Evolutionary conservation across 53 echinoderm and acorn worm genomes (phyloP).

Genomic region (Holothuria scabra): DNA sequence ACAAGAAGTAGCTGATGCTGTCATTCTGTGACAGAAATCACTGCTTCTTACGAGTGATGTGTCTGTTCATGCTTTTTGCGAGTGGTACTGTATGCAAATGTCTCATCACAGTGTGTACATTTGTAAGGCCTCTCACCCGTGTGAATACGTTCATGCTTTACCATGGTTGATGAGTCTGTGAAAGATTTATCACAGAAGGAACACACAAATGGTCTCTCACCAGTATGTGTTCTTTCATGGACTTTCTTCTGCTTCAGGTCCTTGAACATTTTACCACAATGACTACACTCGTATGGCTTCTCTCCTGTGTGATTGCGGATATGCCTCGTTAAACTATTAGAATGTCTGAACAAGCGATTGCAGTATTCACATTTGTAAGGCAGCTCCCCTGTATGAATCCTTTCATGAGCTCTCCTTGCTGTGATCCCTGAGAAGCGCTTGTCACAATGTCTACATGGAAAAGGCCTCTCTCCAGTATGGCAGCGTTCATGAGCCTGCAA

Average conservation of each 20-base stretch:
- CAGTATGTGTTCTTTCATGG: constrained; percentile 12
- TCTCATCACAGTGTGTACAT: constrained; percentile 16
- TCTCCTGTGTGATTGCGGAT: constrained; percentile 24
- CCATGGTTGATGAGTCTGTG: background rate
- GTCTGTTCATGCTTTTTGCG: constrained; percentile 15
- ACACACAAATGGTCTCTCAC: constrained; percentile 25
- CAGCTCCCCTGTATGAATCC: constrained; percentile 26
- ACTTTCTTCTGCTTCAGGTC: constrained; percentile 15
- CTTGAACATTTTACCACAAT: constrained; percentile 6
- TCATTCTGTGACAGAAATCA: too few species aligned
- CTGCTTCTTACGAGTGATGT: background rate
- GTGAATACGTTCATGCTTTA: constrained; percentile 8
- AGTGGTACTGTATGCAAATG: constrained; percentile 4
- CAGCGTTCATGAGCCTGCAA: constrained; percentile 17
- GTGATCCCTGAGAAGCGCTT: background rate
- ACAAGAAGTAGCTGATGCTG: too few species aligned
- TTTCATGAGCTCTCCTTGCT: constrained; percentile 12
- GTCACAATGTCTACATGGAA: constrained; percentile 14
- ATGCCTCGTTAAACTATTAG: background rate
- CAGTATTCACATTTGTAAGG: constrained; percentile 35
- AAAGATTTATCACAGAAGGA: constrained; percentile 10
- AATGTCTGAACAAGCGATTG: constrained; percentile 13
- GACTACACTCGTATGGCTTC: constrained; percentile 29
- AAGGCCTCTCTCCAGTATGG: constrained; percentile 29
- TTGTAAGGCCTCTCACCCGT: constrained; percentile 16